Evolutionary conservation across 1,140 invertebrate genomes (phyloP), one percentile per base, ranked within the genome.

Genomic region (Drosophila kanapiae): DNA sequence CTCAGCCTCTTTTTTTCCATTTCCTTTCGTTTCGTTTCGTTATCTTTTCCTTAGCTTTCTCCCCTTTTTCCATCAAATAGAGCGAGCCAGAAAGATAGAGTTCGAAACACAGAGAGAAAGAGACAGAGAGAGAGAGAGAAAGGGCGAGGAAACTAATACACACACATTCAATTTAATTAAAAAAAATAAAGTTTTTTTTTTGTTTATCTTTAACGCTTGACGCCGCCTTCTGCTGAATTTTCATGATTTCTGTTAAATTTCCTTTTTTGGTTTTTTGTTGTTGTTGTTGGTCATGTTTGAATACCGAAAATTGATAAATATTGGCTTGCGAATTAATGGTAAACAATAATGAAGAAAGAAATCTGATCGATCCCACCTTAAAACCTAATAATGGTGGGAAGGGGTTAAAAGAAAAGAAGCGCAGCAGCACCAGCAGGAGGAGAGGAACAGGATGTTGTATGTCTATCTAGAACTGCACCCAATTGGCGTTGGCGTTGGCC

Each of bases 381-480:
- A 53, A 51, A 54, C 31, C 54, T 68, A 70, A 54, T 45, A 33
- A 56, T 47, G 67, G 67, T 40, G 31, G 7, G 31, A 8, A 4
- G 31, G 5, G n/a, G n/a, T 38, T n/a, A n/a, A n/a, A n/a, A 42
- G 37, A 62, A 67, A 62, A 65, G n/a, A 47, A 43, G 37, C 63
- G 67, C 67, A 69, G 47, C 67, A 69, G 56, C 63, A 65, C 40
- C 63, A 67, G 69, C 69, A 72, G 70, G 45, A 72, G 67, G 53
- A 67, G 65, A 23, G 23, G 23, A 23, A 3, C 23, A 53, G 53
- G 33, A 77, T 27, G 38, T 38, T 33, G 51, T 40, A 51, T 86
- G 37, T 56, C 48, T 74, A 61, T 67, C 94, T 95, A 96, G 93
- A 96, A 96, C 91, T 96, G 96, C 69, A 96, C 96, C 96, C 95